Conservation (phyloP, 2,888 invertebrate species). For the Lasioglossum zephyrum region DNA sequence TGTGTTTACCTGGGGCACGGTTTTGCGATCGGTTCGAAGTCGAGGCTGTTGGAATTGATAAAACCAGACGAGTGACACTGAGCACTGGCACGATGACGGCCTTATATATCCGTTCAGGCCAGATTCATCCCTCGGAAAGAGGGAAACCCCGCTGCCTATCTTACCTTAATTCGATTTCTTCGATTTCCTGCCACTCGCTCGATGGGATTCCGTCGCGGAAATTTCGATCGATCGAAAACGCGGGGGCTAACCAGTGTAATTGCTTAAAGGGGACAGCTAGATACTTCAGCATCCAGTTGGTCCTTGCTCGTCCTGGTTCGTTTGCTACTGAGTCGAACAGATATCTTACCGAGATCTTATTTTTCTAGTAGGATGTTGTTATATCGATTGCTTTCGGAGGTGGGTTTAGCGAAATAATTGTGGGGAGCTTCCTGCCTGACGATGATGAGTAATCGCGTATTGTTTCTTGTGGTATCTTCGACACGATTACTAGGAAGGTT, state of each 20-base stretch:
- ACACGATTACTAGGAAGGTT: neutral
- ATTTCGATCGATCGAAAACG: constrained; percentile 48
- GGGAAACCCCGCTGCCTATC: constrained; percentile 70
- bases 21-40: constrained; percentile 48
- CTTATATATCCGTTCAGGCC: constrained; percentile 70
- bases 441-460: neutral
- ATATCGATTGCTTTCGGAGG: neutral
- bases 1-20: constrained; percentile 63
- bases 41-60: constrained; percentile 65
- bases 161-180: constrained; percentile 67
- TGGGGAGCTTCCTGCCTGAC: neutral
- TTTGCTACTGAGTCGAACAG: neutral
- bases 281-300: neutral
- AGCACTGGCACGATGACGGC: constrained; percentile 60
- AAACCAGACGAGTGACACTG: constrained; percentile 70
- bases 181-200: constrained; percentile 70
- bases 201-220: constrained; percentile 41
- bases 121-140: constrained; percentile 70
- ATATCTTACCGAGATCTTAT: neutral
- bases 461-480: neutral
- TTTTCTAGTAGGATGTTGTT: neutral
- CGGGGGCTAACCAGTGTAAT: neutral
- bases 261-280: constrained; percentile 35
- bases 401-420: neutral
- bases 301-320: neutral